Conservation (phyloP, 1,140 invertebrate genomes). For the Formica exsecta region DNA sequence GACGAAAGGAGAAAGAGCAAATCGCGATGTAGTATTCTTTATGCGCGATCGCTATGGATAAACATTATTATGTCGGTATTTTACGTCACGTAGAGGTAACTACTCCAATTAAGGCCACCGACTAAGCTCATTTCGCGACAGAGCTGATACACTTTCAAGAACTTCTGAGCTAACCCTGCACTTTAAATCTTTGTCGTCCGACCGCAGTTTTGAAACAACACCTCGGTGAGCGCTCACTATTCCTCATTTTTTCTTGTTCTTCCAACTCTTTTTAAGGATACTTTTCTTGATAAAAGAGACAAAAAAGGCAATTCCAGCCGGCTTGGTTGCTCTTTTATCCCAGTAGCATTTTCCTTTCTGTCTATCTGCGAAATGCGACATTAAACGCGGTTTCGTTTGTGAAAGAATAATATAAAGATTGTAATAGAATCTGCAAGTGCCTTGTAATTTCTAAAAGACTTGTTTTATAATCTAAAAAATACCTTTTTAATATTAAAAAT, state of each 20-base stretch:
- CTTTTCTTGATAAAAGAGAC: slow-evolving; percentile 18
- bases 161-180: slow-evolving; percentile 68
- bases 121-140: slow-evolving; percentile 79
- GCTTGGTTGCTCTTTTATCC: slow-evolving; percentile 37
- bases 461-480: neutral
- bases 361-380: neutral
- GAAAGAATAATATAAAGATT: neutral
- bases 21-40: neutral
- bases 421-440: neutral
- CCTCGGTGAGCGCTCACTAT: slow-evolving; percentile 11
- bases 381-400: neutral
- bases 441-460: neutral
- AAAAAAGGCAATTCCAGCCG: slow-evolving; percentile 22
- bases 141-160: slow-evolving; percentile 77
- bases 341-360: neutral
- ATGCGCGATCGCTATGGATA: slow-evolving; percentile 39
- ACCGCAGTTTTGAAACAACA: neutral
- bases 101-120: slow-evolving; percentile 58
- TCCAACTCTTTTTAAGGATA: slow-evolving; percentile 29
- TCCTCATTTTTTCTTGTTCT: slow-evolving; percentile 47
- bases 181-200: neutral
- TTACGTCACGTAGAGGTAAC: slow-evolving; percentile 73
- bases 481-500: neutral
- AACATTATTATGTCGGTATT: slow-evolving; percentile 78
- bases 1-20: neutral